phyloP scores from a whole-genome alignment of 2,113 vertebrate species.

The Passerina amoena region DNA sequence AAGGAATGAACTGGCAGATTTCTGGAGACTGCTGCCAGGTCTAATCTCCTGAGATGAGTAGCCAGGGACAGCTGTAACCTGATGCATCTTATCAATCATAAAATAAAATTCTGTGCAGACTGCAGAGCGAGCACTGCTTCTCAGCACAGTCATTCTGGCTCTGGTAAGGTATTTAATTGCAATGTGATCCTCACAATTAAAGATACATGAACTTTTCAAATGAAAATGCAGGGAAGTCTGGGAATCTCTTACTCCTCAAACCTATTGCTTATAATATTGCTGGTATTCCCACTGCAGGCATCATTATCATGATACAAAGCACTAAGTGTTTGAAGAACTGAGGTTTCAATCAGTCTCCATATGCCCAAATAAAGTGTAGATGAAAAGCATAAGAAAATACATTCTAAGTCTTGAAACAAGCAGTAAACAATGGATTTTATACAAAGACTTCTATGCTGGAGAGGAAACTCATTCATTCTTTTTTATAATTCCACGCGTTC shows the following conservation, averaged over 20 bases:
- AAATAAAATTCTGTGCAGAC: neutral
- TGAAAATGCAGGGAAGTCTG: neutral
- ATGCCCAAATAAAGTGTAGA: neutral
- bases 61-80: neutral
- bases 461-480: neutral
- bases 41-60: neutral
- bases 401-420: neutral
- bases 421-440: constrained; percentile 8
- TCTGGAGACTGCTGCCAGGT: neutral
- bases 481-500: neutral
- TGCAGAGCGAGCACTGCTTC: neutral
- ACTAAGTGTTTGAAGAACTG: neutral
- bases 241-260: neutral
- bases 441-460: neutral
- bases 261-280: neutral
- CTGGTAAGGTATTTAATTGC: neutral
- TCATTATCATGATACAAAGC: neutral
- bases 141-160: neutral
- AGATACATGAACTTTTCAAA: neutral
- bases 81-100: neutral
- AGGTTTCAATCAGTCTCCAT: neutral
- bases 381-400: neutral
- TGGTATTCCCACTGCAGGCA: neutral
- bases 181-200: neutral
- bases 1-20: neutral